phyloP scores from a whole-genome alignment of 1,140 invertebrate genomes.

The Zaprionus taronus region DNA sequence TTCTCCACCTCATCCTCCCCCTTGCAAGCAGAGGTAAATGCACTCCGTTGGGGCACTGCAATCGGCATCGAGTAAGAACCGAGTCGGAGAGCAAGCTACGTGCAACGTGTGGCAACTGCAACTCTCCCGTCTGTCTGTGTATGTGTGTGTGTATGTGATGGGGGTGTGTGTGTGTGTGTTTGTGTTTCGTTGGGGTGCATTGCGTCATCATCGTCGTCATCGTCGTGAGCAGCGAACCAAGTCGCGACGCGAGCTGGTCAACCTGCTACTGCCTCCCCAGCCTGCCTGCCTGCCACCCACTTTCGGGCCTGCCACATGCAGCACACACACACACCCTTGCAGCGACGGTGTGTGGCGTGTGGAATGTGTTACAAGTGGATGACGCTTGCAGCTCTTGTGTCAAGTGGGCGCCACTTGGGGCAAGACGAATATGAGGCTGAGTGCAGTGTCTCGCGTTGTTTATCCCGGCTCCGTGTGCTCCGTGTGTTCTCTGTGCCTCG shows the following conservation, averaged over 20 bases:
- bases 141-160: slow-evolving; percentile 14
- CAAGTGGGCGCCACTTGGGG: slow-evolving; percentile 40
- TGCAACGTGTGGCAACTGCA: slow-evolving; percentile 48
- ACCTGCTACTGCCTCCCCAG: slow-evolving; percentile 20
- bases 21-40: slow-evolving; percentile 63
- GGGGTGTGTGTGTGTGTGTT: slow-evolving; percentile 18
- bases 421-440: slow-evolving; percentile 73
- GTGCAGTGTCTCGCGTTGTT: slow-evolving; percentile 65
- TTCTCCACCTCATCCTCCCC: neutral
- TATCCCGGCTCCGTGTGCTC: slow-evolving; percentile 45
- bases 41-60: slow-evolving; percentile 55
- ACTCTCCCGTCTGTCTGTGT: slow-evolving; percentile 40
- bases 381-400: slow-evolving; percentile 34
- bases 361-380: slow-evolving; percentile 80
- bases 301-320: neutral
- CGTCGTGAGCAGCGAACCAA: slow-evolving; percentile 53
- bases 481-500: slow-evolving; percentile 20
- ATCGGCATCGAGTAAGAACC: slow-evolving; percentile 62
- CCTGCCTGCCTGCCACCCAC: slow-evolving; percentile 3
- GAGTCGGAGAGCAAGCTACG: slow-evolving; percentile 41
- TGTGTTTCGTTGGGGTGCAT: slow-evolving; percentile 40
- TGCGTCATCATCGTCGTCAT: slow-evolving; percentile 45
- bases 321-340: neutral
- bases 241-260: slow-evolving; percentile 62
- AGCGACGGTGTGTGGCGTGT: slow-evolving; percentile 5